These are phyloP conservation scores for Brachionus sp. DNA, from an alignment of 1,140 invertebrate genomes.

Conservation along the genomic window DNA sequence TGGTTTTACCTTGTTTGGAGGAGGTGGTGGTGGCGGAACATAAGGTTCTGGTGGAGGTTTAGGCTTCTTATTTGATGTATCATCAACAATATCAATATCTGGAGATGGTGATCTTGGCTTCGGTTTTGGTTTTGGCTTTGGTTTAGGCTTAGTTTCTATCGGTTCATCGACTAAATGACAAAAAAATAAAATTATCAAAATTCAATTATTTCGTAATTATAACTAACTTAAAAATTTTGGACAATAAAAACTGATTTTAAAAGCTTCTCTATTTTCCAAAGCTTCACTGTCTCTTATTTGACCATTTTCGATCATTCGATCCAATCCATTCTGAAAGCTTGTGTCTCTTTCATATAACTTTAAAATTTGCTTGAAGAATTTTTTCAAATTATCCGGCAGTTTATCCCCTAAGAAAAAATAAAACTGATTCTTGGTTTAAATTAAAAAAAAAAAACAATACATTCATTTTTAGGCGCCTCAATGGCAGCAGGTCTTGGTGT, in stretches of 20 bases:
- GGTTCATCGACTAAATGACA: neutral
- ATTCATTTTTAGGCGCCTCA: neutral
- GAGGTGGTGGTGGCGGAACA: slow-evolving; percentile 47
- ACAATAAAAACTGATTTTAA: slow-evolving; percentile 19
- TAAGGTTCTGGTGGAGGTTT: neutral
- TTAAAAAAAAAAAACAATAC: slow-evolving; percentile 1
- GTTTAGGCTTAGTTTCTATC: neutral
- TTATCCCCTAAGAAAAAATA: neutral
- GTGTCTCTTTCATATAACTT: slow-evolving; percentile 37
- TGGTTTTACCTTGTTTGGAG: slow-evolving; percentile 44
- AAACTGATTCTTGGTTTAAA: neutral
- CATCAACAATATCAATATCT: slow-evolving; percentile 52
- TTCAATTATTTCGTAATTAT: neutral
- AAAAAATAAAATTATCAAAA: slow-evolving; percentile 5
- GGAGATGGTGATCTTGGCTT: slow-evolving; percentile 49
- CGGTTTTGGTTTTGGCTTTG: slow-evolving; percentile 38
- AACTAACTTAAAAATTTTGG: slow-evolving; percentile 37
- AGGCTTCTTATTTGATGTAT: slow-evolving; percentile 45
- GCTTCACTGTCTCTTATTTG: neutral
- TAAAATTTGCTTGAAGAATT: slow-evolving; percentile 43
- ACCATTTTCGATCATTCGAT: slow-evolving; percentile 21
- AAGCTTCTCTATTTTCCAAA: neutral
- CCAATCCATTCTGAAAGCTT: slow-evolving; percentile 5
- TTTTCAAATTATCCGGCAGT: slow-evolving; percentile 13
- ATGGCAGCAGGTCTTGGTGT: neutral